Percentiles rank a stretch among this genome's conserved stretches.
Evolutionary conservation across 2,888 invertebrate species (phyloP).

Genomic region (Salticus scenicus): DNA sequence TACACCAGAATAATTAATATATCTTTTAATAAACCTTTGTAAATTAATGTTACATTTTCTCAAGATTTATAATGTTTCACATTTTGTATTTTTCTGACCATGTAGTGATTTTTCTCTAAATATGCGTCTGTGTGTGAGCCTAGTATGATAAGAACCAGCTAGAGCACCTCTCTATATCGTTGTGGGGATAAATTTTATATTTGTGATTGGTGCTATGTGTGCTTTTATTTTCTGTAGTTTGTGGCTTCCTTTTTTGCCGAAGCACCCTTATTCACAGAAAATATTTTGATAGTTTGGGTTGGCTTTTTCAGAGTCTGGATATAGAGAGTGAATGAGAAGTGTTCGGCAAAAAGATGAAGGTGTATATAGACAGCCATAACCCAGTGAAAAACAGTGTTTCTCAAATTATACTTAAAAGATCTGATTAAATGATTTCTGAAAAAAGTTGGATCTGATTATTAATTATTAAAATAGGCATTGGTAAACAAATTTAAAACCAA

Average conservation of each 20-base stretch:
- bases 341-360: conserved; percentile 60
- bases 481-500: no score
- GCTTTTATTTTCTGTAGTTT: conserved; percentile 59
- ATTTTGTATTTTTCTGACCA: conserved; percentile 72
- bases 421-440: not conserved
- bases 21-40: conserved; percentile 72
- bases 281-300: conserved; percentile 47
- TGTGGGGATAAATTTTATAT: conserved; percentile 70
- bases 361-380: conserved; percentile 26
- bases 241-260: conserved; percentile 66
- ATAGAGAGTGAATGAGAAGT: conserved; percentile 40
- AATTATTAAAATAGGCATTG: no score
- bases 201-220: conserved; percentile 71
- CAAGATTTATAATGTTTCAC: conserved; percentile 72
- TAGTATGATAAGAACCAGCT: conserved; percentile 40
- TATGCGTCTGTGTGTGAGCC: conserved; percentile 65
- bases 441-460: not conserved
- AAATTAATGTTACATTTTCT: conserved; percentile 72
- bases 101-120: conserved; percentile 71
- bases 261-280: conserved; percentile 51
- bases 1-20: conserved; percentile 71
- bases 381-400: conserved; percentile 6
- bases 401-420: not conserved
- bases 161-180: conserved; percentile 68
- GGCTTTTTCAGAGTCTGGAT: conserved; percentile 37